phyloP scores from a whole-genome alignment of 2,113 vertebrate genomes.

The Caretta caretta region DNA sequence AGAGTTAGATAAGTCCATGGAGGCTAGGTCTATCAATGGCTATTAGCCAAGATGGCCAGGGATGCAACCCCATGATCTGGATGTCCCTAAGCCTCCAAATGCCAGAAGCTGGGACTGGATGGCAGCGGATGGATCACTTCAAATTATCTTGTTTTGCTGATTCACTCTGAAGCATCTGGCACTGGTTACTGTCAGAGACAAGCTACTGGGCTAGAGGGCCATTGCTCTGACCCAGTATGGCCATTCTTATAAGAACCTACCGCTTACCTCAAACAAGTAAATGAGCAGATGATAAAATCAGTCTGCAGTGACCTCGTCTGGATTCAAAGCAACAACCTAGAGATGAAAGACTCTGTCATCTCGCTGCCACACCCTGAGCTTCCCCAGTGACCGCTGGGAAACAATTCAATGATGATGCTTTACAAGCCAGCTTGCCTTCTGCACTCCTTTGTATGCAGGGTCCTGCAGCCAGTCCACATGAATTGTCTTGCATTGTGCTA shows the following conservation, averaged over 20 bases:
- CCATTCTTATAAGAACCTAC: neutral
- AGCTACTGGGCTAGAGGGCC: neutral
- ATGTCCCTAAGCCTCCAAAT: neutral
- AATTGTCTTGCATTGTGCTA: neutral
- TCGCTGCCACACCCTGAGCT: neutral
- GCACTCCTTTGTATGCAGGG: neutral
- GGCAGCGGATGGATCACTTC: neutral
- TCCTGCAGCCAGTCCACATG: neutral
- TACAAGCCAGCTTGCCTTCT: neutral
- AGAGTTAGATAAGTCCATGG: neutral
- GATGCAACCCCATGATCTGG: neutral
- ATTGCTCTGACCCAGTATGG: neutral
- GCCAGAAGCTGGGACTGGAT: neutral
- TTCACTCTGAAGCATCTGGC: neutral
- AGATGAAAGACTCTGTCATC: neutral
- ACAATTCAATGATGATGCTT: neutral
- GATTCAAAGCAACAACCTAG: neutral
- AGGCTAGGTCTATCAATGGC: too few relatives aligned
- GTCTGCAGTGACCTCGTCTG: neutral
- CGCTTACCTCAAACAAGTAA: neutral
- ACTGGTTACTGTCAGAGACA: neutral
- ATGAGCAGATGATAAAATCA: neutral
- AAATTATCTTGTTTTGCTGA: neutral
- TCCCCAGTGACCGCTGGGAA: neutral
- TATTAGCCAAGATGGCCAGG: neutral